phyloP scores from a whole-genome alignment of 2,888 invertebrate species.

The Aleiodes alternator region DNA sequence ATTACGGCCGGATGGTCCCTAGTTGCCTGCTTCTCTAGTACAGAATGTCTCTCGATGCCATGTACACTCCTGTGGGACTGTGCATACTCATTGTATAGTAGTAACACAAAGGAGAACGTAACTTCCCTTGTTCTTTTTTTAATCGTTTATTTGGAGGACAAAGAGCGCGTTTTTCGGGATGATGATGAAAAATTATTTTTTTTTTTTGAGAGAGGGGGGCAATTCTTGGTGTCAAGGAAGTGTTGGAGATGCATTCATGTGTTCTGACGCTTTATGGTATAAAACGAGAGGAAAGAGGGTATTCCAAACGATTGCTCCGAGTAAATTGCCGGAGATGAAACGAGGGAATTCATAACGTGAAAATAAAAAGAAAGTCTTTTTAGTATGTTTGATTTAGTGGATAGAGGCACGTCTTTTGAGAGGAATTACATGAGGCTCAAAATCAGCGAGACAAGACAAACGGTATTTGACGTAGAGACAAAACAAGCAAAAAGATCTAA shows the following conservation, averaged over 20 bases:
- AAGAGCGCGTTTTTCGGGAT: background rate
- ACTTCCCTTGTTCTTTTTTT: conserved; percentile 3
- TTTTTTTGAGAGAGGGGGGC: no score
- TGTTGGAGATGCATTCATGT: no score
- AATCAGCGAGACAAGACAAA: conserved; percentile 44
- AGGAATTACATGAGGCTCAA: conserved; percentile 24
- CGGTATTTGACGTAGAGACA: conserved; percentile 44
- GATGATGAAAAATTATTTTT: background rate
- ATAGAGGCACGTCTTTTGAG: conserved; percentile 14
- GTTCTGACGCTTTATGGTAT: no score
- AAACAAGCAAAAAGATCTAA: conserved; percentile 38
- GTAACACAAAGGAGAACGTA: background rate
- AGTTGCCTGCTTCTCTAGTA: conserved; percentile 38
- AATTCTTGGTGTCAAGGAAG: no score
- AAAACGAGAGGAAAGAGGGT: no score
- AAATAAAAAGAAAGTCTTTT: background rate
- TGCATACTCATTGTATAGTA: background rate
- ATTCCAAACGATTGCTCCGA: no score
- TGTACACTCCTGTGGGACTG: conserved; percentile 25
- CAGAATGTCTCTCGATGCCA: conserved; percentile 28
- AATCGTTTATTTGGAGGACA: background rate
- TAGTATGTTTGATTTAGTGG: conserved; percentile 5
- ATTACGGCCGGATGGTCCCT: conserved; percentile 60
- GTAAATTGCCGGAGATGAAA: no score
- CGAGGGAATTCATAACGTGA: no score